Base-by-base conservation (phyloP, 2,888 invertebrate species). In the Dimorphilus gyrociliatus region DNA sequence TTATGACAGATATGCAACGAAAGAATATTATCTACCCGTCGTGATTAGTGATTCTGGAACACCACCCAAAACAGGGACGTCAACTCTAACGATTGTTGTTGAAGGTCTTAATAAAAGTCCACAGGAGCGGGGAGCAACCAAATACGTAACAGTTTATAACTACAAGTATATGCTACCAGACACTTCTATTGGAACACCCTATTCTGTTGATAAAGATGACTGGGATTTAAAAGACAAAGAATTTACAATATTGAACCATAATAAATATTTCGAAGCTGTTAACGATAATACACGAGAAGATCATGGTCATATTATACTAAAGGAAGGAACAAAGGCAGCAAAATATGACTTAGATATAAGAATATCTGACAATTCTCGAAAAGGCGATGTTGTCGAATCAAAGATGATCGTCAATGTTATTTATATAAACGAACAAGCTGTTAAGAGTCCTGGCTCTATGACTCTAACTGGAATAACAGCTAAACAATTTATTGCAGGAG, bases 141-240 rank as follows among this genome's bases (percentile, higher is more conserved):
- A 92, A 68, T 81, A 88, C 19, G 37, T 39, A 16, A n/a, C n/a
- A 55, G 85, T 92, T 2, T 94, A 94, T 64, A 92, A 88, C 64
- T 97, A 94, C 55, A 78, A 72, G 76, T 72, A 81, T 32, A 72
- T 27, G 41, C n/a, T 35, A 8, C 19, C 17, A 4, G 16, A 33
- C 18, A 24, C 38, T 7, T 30, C 33, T 2, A 31, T 92, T 40
- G 92, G 92, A 23, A 71, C 84, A 39, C 92, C 92, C 4, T 92
- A 90, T 62, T 90, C 92, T 1, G 84, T 85, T 54, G 94, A 97
- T 66, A 67, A 82, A 40, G 97, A 97, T 62, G 94, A 97, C 60
- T 94, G 94, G 94, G 97, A 97, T 66, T 66, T 90, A 40, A 82
- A 81, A 0, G 92, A 94, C 60, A 97, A 97, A 64, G 84, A 81